phyloP scores from a whole-genome alignment of 1,140 invertebrate genomes.

The Acyrthosiphon pisum region DNA sequence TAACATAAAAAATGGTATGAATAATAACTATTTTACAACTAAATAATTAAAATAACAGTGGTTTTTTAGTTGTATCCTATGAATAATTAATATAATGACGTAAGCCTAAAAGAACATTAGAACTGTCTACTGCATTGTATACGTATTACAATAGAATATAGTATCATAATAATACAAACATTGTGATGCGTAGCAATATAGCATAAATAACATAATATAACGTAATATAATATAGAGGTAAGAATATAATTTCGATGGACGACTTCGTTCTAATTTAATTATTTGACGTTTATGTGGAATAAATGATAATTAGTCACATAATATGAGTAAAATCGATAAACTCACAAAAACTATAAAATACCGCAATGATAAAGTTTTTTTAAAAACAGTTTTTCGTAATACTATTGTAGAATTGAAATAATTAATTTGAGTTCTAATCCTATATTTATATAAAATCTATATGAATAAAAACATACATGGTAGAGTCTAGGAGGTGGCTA shows the following conservation, averaged over 20 bases:
- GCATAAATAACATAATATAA: too few species aligned
- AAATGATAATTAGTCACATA: background rate
- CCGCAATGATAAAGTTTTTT: background rate
- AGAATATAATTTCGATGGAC: background rate
- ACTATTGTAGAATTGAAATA: background rate
- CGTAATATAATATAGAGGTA: background rate
- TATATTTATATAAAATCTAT: too few species aligned
- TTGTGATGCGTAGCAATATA: background rate
- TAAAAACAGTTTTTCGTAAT: background rate
- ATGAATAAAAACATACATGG: too few species aligned
- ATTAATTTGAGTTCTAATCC: background rate
- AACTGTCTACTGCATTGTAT: background rate
- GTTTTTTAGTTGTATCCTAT: background rate
- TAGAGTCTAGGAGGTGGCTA: too few species aligned
- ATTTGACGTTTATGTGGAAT: background rate
- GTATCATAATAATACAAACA: background rate
- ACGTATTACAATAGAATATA: background rate
- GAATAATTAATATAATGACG: slow-evolving; percentile 16
- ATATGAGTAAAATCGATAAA: background rate
- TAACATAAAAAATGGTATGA: background rate
- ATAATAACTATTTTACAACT: background rate
- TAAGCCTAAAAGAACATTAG: background rate
- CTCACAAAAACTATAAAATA: background rate
- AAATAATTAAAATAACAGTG: background rate
- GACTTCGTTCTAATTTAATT: background rate